Base-by-base conservation (phyloP, 2,113 vertebrate genomes). In the Archocentrus centrarchus region DNA sequence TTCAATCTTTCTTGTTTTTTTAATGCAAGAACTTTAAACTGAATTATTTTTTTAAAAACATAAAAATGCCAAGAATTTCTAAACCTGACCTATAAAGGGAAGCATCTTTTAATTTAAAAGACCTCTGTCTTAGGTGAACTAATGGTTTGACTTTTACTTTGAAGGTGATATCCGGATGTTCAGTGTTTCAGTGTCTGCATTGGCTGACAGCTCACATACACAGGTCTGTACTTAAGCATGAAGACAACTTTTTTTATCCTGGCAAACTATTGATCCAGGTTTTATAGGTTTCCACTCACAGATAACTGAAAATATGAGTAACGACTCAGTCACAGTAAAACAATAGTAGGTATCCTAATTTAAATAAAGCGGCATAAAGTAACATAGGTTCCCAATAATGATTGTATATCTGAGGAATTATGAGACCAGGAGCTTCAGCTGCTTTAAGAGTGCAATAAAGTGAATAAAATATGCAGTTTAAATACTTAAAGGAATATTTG, bases 81-180 rank as follows among this genome's bases (percentile, higher is more conserved):
- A 37, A 37, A 37, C 37, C 37, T 37, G 37, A 37, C 37, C 37
- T 9, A 30, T 50, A 7, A 50, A 50, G 44, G 11, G 24, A 70
- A 47, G 15, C 18, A 50, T 70, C 66, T 20, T 50, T 14, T 47
- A 50, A 50, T 50, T 70, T 50, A 9, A 70, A 15, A 30, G 1
- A 27, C 22, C 50, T 50, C 24, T 32, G 30, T 44, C 18, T 17
- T 20, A 70, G 50, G 15, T 47, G 10, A 17, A 50, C 35, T 59
- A 24, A 20, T 77, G 44, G 39, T 22, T 35, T 10, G 11, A 37
- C 70, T 58, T 82, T 87, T 83, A 87, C 70, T 84, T 62, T 83
- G 70, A 84, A 84, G 62, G 60, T 22, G 1, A 8, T 11, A 9
- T 70, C 47, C 47, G 81, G 86, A 84, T 35, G 44, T 70, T 1